Conservation (phyloP, 2,888 invertebrate genomes). For the Achlya flavicornis region DNA sequence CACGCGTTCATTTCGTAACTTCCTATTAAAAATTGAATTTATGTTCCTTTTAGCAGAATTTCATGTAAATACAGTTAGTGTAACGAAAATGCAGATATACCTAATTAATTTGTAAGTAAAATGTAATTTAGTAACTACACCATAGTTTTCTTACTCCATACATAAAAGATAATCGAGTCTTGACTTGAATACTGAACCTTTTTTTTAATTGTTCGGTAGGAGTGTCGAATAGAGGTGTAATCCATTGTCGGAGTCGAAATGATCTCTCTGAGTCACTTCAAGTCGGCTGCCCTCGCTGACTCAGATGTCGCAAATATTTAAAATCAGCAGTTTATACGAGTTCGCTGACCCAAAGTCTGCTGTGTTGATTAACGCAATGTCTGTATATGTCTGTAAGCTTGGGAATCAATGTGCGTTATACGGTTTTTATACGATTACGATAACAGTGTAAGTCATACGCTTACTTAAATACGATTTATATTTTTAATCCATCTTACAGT, state of each 20-base stretch:
- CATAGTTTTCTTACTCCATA: not conserved
- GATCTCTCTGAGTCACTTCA: slow-evolving; percentile 36
- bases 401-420: not conserved
- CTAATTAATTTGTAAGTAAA: no score
- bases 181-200: not conserved
- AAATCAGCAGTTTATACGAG: slow-evolving; percentile 24
- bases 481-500: not conserved
- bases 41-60: not conserved
- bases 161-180: not conserved
- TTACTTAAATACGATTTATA: not conserved
- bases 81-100: no score
- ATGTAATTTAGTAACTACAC: no score
- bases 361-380: slow-evolving; percentile 13
- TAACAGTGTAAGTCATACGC: not conserved
- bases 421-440: not conserved
- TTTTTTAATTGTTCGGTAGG: not conserved
- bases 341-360: slow-evolving; percentile 23
- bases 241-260: slow-evolving; percentile 19
- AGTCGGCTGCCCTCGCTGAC: slow-evolving; percentile 29
- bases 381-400: slow-evolving; percentile 14
- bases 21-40: not conserved
- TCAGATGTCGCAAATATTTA: slow-evolving; percentile 19
- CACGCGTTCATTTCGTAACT: not conserved
- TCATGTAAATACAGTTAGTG: no score
- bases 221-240: slow-evolving; percentile 25